Conservation (phyloP, 1,140 invertebrate species). For the Aphelenchoides avenae region DNA sequence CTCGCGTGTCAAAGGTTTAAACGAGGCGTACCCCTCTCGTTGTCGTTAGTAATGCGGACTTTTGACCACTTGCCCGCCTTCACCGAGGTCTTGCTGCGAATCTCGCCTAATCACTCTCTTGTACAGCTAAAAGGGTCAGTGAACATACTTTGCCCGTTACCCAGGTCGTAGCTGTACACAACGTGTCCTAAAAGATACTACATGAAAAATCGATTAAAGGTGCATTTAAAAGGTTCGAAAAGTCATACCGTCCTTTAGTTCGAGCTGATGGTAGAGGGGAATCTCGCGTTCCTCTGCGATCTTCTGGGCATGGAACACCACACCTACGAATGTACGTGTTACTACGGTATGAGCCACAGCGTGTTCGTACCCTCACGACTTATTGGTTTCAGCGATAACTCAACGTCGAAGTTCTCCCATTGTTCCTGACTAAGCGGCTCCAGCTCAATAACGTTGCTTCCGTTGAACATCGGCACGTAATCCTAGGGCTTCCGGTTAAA, state of each 20-base stretch:
- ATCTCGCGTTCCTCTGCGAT: conserved; percentile 1
- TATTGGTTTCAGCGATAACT: conserved; percentile 43
- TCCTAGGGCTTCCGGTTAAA: conserved; percentile 25
- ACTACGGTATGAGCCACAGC: background rate
- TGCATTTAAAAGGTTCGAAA: too few species aligned
- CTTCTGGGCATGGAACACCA: conserved; percentile 23
- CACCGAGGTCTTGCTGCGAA: conserved; percentile 18
- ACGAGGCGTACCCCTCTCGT: too few species aligned
- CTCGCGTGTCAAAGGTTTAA: background rate
- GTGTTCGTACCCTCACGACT: conserved; percentile 25
- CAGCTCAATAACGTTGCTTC: conserved; percentile 38
- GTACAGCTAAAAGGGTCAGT: background rate
- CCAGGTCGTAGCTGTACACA: conserved; percentile 38
- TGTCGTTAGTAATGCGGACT: conserved; percentile 31
- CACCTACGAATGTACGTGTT: conserved; percentile 1
- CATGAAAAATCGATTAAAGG: too few species aligned
- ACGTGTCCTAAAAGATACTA: too few species aligned
- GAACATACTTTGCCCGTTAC: conserved; percentile 30
- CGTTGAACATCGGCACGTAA: conserved; percentile 47
- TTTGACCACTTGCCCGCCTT: conserved; percentile 28
- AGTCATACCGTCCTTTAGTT: conserved; percentile 35
- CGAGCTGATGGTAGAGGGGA: conserved; percentile 35
- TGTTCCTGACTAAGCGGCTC: conserved; percentile 40
- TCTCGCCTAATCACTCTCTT: conserved; percentile 20
- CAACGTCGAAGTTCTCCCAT: conserved; percentile 42